phyloP scores from a whole-genome alignment of 2,888 invertebrate species.

The Leucoptera coffeella region DNA sequence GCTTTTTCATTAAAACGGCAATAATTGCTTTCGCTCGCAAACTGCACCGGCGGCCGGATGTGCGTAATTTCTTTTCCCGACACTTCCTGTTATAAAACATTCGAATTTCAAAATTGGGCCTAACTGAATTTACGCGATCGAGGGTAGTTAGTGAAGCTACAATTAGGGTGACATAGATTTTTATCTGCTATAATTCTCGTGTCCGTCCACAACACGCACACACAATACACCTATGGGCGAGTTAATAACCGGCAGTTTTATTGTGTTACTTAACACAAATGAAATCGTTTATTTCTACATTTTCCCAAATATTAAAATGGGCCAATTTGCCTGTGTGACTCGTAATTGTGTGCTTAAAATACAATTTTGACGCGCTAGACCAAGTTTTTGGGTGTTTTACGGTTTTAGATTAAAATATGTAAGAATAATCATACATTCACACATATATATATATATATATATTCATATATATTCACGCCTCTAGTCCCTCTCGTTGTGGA shows the following conservation, averaged over 20 bases:
- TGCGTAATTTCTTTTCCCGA: conserved; percentile 44
- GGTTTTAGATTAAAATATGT: too few relatives aligned
- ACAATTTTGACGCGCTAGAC: too few relatives aligned
- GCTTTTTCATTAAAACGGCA: too few relatives aligned
- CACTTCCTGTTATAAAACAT: conserved; percentile 13
- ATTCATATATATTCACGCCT: too few relatives aligned
- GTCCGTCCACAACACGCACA: conserved; percentile 31
- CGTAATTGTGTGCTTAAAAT: too few relatives aligned
- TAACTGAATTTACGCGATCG: conserved; percentile 48
- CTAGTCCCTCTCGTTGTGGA: too few relatives aligned
- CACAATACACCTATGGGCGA: too few relatives aligned
- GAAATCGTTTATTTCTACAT: conserved; percentile 54
- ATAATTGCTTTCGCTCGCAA: too few relatives aligned
- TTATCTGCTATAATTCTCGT: conserved; percentile 43
- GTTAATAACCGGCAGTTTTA: conserved; percentile 41
- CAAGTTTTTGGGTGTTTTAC: too few relatives aligned
- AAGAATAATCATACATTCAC: too few relatives aligned
- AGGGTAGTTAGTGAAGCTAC: conserved; percentile 40
- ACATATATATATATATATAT: too few relatives aligned
- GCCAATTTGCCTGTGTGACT: conserved; percentile 23
- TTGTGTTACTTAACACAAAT: conserved; percentile 55
- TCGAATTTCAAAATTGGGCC: conserved; percentile 30
- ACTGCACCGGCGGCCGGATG: conserved; percentile 23
- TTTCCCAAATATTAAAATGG: conserved; percentile 53
- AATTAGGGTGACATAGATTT: conserved; percentile 45